These are phyloP conservation scores for Periplaneta americana DNA, from an alignment of 1,140 invertebrate genomes.

Conservation along the genomic window DNA sequence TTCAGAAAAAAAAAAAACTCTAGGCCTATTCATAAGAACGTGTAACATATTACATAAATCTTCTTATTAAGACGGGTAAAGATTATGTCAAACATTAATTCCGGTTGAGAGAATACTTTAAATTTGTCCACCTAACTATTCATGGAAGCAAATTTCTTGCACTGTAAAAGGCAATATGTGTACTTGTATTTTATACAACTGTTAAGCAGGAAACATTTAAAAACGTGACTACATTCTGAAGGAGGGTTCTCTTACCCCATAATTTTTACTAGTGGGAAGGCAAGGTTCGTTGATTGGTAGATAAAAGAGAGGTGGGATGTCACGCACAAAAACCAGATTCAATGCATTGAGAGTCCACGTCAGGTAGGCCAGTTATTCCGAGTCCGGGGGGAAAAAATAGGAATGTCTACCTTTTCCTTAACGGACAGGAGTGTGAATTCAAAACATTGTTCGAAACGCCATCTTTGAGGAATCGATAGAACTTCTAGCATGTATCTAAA, in stretches of 20 bases:
- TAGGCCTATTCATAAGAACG: too few species aligned
- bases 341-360: neutral
- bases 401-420: neutral
- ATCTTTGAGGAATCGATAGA: neutral
- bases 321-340: neutral
- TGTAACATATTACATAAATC: too few species aligned
- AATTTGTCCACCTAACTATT: neutral
- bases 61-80: too few species aligned
- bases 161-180: neutral
- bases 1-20: too few species aligned
- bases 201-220: neutral
- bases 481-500: neutral
- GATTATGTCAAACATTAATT: neutral
- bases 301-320: neutral
- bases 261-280: too few species aligned
- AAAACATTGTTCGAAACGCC: neutral
- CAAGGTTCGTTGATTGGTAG: neutral
- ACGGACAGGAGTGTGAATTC: neutral
- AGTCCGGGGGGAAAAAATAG: too few species aligned
- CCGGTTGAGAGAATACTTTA: neutral
- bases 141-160: neutral
- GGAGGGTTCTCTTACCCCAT: neutral
- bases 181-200: too few species aligned
- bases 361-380: neutral
- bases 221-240: neutral